Percentiles rank a stretch among this genome's conserved stretches.
These are phyloP conservation scores for Mesorhabditis sp. DNA, from an alignment of 2,888 invertebrate genomes.

Conservation along the genomic window DNA sequence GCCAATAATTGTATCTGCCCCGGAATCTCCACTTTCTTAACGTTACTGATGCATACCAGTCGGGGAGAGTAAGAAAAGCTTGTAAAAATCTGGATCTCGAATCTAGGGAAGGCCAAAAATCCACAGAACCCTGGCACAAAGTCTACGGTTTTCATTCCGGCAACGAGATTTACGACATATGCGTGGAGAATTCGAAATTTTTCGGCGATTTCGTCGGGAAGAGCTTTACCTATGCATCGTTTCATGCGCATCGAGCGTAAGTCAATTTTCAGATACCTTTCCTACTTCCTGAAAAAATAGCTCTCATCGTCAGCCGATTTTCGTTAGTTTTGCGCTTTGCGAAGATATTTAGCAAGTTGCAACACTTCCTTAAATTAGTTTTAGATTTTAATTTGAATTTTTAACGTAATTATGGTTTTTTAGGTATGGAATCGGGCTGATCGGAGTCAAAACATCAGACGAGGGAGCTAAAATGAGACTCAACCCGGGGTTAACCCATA, in stretches of 20 bases:
- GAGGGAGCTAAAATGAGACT: conserved; percentile 78
- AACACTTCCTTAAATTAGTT: background rate
- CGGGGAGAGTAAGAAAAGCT: conserved; percentile 81
- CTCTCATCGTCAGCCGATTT: too few species aligned
- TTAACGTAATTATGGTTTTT: conserved; percentile 11
- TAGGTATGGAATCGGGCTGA: conserved; percentile 90
- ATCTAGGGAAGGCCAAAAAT: conserved; percentile 84
- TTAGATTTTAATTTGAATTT: background rate
- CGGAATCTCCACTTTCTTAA: conserved; percentile 91
- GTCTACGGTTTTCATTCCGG: conserved; percentile 97
- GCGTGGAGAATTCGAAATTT: conserved; percentile 68
- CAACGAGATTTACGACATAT: conserved; percentile 97
- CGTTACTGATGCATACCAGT: conserved; percentile 88
- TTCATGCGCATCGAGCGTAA: conserved; percentile 95
- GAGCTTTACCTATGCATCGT: conserved; percentile 98
- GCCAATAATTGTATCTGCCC: conserved; percentile 98
- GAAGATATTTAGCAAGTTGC: background rate
- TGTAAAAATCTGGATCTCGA: background rate
- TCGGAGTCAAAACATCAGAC: conserved; percentile 82
- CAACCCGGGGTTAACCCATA: conserved; percentile 93
- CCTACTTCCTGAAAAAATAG: too few species aligned
- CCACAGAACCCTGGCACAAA: conserved; percentile 94
- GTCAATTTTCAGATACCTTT: conserved; percentile 21
- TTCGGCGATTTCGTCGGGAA: conserved; percentile 98
- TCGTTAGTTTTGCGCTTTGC: too few species aligned